A percentile compares a stretch with the other conserved stretches of the same genome.
Conservation (phyloP, 2,888 invertebrate species). For the Exephanes ischioxanthus region DNA sequence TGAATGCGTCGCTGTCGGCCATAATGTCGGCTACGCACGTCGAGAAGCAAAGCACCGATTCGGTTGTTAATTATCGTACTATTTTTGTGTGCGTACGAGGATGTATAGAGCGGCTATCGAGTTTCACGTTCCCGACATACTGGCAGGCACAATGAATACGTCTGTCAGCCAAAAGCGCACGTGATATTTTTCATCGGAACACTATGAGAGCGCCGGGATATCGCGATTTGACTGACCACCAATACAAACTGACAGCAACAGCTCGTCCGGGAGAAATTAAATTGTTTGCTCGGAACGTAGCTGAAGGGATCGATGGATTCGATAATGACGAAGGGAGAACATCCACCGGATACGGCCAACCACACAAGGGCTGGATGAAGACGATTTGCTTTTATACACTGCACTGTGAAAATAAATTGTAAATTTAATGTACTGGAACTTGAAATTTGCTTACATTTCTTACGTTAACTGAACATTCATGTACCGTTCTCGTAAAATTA, state of each 20-base stretch:
- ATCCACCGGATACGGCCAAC: not conserved
- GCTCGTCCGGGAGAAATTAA: constrained; percentile 25
- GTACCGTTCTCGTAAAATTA: no score
- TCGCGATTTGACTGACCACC: constrained; percentile 19
- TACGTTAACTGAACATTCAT: no score
- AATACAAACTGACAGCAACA: constrained; percentile 6
- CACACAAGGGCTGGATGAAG: not conserved
- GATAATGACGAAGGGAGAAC: not conserved
- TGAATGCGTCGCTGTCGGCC: not conserved
- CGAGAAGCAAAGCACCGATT: constrained; percentile 27
- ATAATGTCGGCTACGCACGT: not conserved
- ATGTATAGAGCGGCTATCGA: constrained; percentile 23
- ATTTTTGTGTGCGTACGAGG: constrained; percentile 32
- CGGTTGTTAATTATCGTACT: constrained; percentile 8
- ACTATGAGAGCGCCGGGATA: constrained; percentile 43
- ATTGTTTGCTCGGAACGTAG: constrained; percentile 9
- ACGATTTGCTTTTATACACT: not conserved
- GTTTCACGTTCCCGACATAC: constrained; percentile 55
- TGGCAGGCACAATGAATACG: constrained; percentile 66
- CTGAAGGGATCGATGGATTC: not conserved
- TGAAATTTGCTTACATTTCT: no score
- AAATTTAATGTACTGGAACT: no score
- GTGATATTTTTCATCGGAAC: constrained; percentile 69
- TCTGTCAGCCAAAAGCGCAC: constrained; percentile 57
- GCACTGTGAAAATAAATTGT: no score